These are phyloP conservation scores for Hippocampus abdominalis DNA, from an alignment of 2,113 vertebrate genomes.

Conservation along the genomic window DNA sequence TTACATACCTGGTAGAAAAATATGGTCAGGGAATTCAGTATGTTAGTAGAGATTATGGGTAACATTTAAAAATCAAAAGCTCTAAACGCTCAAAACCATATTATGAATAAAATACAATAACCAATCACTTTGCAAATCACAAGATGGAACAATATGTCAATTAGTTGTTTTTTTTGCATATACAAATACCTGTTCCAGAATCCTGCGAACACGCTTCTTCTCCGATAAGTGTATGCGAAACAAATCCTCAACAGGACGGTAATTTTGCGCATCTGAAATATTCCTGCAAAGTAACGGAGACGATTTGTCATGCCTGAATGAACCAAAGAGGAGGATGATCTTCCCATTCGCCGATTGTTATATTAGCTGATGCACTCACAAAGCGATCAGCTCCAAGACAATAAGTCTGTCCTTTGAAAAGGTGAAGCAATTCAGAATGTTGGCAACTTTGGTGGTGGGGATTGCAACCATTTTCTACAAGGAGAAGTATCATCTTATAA, in stretches of 20 bases:
- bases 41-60: neutral
- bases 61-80: neutral
- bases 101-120: neutral
- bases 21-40: neutral
- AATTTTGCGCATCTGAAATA: slow-evolving; percentile 95
- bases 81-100: neutral
- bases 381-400: slow-evolving; percentile 89
- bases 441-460: slow-evolving; percentile 90
- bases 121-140: neutral
- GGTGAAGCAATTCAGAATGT: slow-evolving; percentile 95
- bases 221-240: slow-evolving; percentile 91
- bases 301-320: neutral
- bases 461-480: slow-evolving; percentile 97
- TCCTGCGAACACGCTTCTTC: slow-evolving; percentile 91
- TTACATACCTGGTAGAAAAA: slow-evolving; percentile 82
- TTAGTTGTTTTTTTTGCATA: no score
- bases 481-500: slow-evolving; percentile 20
- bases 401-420: slow-evolving; percentile 93
- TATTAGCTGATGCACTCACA: slow-evolving; percentile 78
- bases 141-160: no score
- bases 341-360: neutral
- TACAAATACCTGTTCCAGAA: slow-evolving; percentile 88
- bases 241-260: slow-evolving; percentile 90
- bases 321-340: neutral
- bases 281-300: slow-evolving; percentile 72